Conservation (phyloP, 2,888 invertebrate species). For the Cantharis flavilabris region DNA sequence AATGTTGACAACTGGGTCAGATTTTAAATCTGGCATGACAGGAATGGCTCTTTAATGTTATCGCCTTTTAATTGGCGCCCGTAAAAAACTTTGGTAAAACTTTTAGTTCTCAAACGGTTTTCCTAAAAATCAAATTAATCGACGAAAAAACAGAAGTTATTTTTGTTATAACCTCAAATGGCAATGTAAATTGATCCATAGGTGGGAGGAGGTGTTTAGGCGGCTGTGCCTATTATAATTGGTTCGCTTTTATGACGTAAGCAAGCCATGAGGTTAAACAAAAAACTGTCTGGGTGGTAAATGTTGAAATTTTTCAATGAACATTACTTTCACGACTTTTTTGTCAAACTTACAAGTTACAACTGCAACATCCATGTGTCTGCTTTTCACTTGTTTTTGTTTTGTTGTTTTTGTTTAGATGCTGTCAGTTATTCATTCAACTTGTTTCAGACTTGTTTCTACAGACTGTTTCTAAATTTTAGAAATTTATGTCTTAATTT, state of each 20-base stretch:
- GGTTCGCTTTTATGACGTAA: conserved; percentile 22
- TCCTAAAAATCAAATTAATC: neutral
- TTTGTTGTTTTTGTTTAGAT: neutral
- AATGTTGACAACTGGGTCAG: neutral
- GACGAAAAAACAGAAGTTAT: neutral
- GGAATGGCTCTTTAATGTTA: neutral
- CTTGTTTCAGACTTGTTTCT: no score
- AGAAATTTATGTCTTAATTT: neutral
- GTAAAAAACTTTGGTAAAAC: neutral
- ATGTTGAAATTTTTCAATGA: conserved; percentile 4
- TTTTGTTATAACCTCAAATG: conserved; percentile 32
- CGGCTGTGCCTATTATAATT: conserved; percentile 20
- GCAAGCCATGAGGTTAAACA: conserved; percentile 9
- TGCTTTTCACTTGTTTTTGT: neutral
- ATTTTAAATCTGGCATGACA: neutral
- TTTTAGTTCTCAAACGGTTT: neutral
- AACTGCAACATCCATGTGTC: neutral
- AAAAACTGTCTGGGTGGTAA: conserved; percentile 10
- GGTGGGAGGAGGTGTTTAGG: conserved; percentile 24
- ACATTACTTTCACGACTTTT: neutral
- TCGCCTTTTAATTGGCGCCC: neutral
- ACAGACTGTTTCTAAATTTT: no score
- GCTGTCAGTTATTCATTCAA: neutral
- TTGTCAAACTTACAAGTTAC: neutral
- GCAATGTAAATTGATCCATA: conserved; percentile 32